Base-by-base conservation (phyloP, 2,797 vertebrate species). In the Galaxias olidus region DNA sequence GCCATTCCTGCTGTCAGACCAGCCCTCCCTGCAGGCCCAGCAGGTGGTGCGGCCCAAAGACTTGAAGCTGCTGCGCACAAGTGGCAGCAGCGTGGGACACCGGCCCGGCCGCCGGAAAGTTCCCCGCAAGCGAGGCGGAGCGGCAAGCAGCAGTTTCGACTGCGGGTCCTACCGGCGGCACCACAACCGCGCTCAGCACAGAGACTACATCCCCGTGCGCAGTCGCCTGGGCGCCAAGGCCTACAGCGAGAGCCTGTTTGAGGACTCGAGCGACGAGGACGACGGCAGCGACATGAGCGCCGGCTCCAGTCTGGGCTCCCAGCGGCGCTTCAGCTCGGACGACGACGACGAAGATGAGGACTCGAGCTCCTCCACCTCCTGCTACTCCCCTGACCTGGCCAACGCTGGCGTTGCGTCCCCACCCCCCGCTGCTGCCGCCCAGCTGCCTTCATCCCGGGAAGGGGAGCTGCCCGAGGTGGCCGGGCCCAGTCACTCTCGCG, bases 21-120 rank as follows among this genome's bases (percentile, higher is more conserved):
- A 92, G 62, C 82, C 87, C 41, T 78, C 82, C 19, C 71, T 89
- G 73, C 91, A 90, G 62, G 72, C 87, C 0, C 93, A 95, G 82
- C 91, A 93, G 86, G 95, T 95, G 1, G 95, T 97, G 43, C 90
- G 95, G 49, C 95, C 95, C 45, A 97, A 97, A 86, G 95, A 95
- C 82, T 84, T 95, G 50, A 94, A 93, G 77, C 87, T 95, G 66
- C 87, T 95, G 69, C 92, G 93, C 77, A 87, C 91, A 15, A 69
- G 86, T 0, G 88, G 91, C 44, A 83, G 92, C 13, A 81, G 87
- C 69, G 84, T 88, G 41, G 88, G 90, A 41, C 93, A 91, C 73
- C 80, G 91, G 55, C 92, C 91, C 0, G 93, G 94, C 40, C 88
- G 93, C 43, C 87, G 92, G 83, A 94, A 93, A 77, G 91, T 92